Conservation (phyloP, 1,140 invertebrate species). For the Drosophila aff. region DNA sequence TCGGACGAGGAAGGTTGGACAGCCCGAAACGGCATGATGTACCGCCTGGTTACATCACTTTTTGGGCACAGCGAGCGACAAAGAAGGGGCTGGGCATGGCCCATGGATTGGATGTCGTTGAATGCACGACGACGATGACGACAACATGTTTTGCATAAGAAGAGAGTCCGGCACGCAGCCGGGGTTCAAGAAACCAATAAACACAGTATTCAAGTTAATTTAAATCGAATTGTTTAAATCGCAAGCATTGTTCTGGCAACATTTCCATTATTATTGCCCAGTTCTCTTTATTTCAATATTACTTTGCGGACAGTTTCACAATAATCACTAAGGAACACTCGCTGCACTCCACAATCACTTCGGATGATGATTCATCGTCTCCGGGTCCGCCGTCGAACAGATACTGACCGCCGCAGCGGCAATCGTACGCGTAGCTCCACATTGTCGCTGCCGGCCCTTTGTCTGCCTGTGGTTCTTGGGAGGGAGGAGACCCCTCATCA, state of each 20-base stretch:
- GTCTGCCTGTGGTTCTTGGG: slow-evolving; percentile 38
- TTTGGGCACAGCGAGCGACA: slow-evolving; percentile 50
- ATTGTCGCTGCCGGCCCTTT: slow-evolving; percentile 55
- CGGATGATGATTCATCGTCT: slow-evolving; percentile 61
- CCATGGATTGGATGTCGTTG: slow-evolving; percentile 10
- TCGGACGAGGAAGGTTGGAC: slow-evolving; percentile 9
- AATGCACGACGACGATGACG: slow-evolving; percentile 38
- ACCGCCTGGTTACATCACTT: slow-evolving; percentile 65
- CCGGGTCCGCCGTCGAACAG: slow-evolving; percentile 65
- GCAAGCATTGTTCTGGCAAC: slow-evolving; percentile 23
- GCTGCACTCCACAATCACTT: slow-evolving; percentile 83
- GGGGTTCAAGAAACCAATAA: slow-evolving; percentile 75
- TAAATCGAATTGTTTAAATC: slow-evolving; percentile 48
- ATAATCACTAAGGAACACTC: slow-evolving; percentile 84
- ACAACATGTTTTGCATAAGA: slow-evolving; percentile 71
- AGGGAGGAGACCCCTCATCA: slow-evolving; percentile 1
- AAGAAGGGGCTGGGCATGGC: slow-evolving; percentile 50
- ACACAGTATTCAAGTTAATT: slow-evolving; percentile 36
- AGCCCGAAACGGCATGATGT: slow-evolving; percentile 49
- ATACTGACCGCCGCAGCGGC: slow-evolving; percentile 83
- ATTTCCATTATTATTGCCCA: slow-evolving; percentile 13
- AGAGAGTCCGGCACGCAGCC: slow-evolving; percentile 11
- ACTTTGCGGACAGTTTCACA: slow-evolving; percentile 56
- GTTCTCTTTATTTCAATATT: slow-evolving; percentile 37
- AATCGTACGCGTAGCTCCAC: slow-evolving; percentile 71